Conservation (phyloP, 2,797 vertebrate genomes). For the Pipistrellus nathusii region DNA sequence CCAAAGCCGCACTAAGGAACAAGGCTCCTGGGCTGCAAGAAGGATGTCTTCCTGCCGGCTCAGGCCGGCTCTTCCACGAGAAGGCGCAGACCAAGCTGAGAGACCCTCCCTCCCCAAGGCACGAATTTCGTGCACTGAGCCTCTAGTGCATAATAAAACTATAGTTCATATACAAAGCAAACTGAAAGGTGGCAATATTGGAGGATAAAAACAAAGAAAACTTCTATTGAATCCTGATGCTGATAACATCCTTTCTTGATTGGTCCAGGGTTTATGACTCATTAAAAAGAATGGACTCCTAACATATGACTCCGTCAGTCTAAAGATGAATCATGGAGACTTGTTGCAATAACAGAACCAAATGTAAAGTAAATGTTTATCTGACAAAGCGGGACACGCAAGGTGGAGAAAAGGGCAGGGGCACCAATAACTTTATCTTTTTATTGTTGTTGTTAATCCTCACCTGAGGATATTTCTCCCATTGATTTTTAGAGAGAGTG, state of each 20-base stretch:
- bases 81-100: too few species aligned
- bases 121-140: too few species aligned
- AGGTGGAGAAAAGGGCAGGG: not conserved
- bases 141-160: not conserved
- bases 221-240: not conserved
- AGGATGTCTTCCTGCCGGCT: too few species aligned
- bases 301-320: not conserved
- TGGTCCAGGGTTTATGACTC: not conserved
- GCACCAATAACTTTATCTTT: not conserved
- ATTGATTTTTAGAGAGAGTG: too few species aligned
- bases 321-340: not conserved
- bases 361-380: not conserved
- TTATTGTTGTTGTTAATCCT: too few species aligned
- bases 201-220: conserved; percentile 20
- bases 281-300: not conserved
- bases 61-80: too few species aligned
- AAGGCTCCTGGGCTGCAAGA: too few species aligned
- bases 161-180: not conserved
- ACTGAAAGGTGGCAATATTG: not conserved
- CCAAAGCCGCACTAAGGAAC: too few species aligned
- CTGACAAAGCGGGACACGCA: not conserved
- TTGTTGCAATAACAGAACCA: not conserved
- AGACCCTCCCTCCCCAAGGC: too few species aligned
- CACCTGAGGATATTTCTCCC: too few species aligned
- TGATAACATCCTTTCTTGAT: not conserved